Base-by-base conservation (phyloP, 2,888 invertebrate species). In the Branchipolynoe longqiensis region DNA sequence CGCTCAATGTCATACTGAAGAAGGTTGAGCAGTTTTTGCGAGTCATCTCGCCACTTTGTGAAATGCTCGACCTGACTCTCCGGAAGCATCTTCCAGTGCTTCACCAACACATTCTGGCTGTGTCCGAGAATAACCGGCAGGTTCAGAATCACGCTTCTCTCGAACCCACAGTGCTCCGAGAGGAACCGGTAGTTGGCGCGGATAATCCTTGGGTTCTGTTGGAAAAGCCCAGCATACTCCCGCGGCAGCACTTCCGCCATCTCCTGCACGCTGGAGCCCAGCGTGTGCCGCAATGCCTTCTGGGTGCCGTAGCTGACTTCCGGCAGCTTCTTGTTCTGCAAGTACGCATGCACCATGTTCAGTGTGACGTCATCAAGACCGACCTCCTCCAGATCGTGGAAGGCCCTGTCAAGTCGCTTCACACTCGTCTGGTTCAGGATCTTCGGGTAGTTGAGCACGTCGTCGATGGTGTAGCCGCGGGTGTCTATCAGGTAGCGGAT, bases 1-100 rank as follows among this genome's bases (percentile, higher is more conserved):
- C 54, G 41, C 28, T 78, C 78, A 48, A 78, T 78, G 31, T 78
- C 78, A 78, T 78, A 78, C 78, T 78, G 78, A 41, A 78, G 78
- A 41, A 78, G 31, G 22, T 78, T 78, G 25, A 78, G 22, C 1
- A 78, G 54, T 48, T 78, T 78, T 0, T 48, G 41, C 28, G 41
- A 12, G 48, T 78, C 78, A 6, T 6, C 14, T 8, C 22, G 14
- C 78, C 78, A 78, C 28, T 48, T 78, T n/a, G 1, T 18, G 28
- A 48, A 78, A 22, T 48, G 54, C 1, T 48, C 48, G 6, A 14
- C 3, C 2, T 78, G 41, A 28, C 6, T 18, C 12, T 40, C 4
- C 0, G 54, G 78, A 12, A 78, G 25, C 3, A 1, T 0, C 31
- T 8, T 54, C 78, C 78, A 78, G 48, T 78, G 78, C 48, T 48